Evolutionary conservation across 2,888 invertebrate species (phyloP), one percentile per base, ranked within the genome.

Genomic region (Ceramica pisi): DNA sequence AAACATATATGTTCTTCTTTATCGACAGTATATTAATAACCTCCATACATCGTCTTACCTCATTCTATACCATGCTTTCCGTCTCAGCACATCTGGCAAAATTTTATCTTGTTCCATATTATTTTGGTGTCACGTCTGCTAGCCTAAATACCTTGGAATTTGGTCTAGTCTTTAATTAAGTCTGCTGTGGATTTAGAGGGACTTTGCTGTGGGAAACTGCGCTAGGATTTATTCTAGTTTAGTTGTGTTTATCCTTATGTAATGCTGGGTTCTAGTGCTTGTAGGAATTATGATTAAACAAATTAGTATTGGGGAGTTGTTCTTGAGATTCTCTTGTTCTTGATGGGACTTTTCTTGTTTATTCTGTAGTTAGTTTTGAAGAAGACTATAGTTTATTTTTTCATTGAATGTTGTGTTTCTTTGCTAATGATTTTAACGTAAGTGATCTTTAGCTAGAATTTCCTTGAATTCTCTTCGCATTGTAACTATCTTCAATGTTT

Each of bases 61-160:
- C 50, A 75, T 63, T 56, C 26, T n/a, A 35, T 46, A 26, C 76
- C 75, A 75, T 60, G 53, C 51, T 69, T 53, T 35, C 21, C 35
- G 57, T 63, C 51, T 63, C 51, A 71, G 63, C 53, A 35, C 69
- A 81, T 82, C 83, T 71, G 61, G 83, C 61, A 46, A 55, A 63
- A 62, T 79, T 62, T 82, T 63, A 60, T 65, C 60, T 53, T 72
- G 83, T 66, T 41, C 74, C 60, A 80, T 63, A 48, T 67, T n/a
- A 12, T 82, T 78, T 72, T 73, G 66, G 74, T 60, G 66, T 35
- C 57, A 57, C 55, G 60, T 67, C 68, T 75, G 69, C 41, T 71
- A 66, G 41, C 73, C 83, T 66, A 79, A 70, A 79, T 82, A 82
- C 44, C 74, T 71, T 46, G n/a, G 60, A 60, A 67, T 78, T 82